Evolutionary conservation across 2,888 invertebrate genomes (phyloP).

Genomic region (Mythimna lalbum): DNA sequence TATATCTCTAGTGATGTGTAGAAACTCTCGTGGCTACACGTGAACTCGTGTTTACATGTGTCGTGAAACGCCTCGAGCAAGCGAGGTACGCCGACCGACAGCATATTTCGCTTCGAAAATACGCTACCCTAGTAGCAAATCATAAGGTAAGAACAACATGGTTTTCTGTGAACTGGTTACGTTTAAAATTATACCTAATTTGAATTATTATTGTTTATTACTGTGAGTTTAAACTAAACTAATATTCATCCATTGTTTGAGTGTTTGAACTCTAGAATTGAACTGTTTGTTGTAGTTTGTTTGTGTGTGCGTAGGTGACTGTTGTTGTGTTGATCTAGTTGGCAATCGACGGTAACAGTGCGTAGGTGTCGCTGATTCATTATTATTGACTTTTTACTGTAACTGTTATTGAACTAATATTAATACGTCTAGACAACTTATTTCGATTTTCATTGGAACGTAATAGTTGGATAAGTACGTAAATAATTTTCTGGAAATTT

Average conservation of each 20-base stretch:
- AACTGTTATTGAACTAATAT: slow-evolving; percentile 3
- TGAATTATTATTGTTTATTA: too few relatives aligned
- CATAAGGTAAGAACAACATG: background rate
- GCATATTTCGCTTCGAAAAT: slow-evolving; percentile 21
- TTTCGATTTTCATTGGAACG: background rate
- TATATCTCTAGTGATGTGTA: slow-evolving; percentile 5
- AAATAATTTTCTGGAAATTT: background rate
- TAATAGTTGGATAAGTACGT: background rate
- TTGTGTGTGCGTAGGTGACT: slow-evolving; percentile 11
- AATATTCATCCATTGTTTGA: slow-evolving; percentile 31
- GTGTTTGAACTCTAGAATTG: slow-evolving; percentile 42
- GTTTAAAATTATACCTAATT: background rate
- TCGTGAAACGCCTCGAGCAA: slow-evolving; percentile 62
- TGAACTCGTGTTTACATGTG: slow-evolving; percentile 70
- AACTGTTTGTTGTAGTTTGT: slow-evolving; percentile 21
- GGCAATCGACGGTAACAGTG: slow-evolving; percentile 9
- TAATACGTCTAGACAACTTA: slow-evolving; percentile 16
- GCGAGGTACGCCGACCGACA: too few relatives aligned
- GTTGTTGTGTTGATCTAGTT: background rate
- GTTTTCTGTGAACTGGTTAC: slow-evolving; percentile 9
- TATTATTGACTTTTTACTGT: background rate
- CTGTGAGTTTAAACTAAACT: background rate
- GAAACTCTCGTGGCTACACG: slow-evolving; percentile 38
- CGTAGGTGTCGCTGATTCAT: slow-evolving; percentile 1
- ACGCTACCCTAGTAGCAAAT: background rate